Conservation (phyloP, 2,888 invertebrate genomes). For the Athrips mouffetella region DNA sequence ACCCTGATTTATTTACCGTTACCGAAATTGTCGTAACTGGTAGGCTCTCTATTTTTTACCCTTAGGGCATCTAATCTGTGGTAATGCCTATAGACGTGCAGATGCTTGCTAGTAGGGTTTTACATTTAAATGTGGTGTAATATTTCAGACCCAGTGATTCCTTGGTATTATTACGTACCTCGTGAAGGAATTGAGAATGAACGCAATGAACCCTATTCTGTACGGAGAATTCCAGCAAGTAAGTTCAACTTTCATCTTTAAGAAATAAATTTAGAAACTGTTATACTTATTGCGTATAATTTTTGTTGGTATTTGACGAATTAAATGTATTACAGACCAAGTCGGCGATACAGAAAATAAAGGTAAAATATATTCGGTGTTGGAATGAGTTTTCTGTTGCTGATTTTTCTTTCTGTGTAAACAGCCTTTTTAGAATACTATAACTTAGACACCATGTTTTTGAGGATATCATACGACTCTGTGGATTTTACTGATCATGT, state of each 20-base stretch:
- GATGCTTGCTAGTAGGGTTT: conserved; percentile 5
- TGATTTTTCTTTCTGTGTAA: conserved; percentile 28
- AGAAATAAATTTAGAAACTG: no score
- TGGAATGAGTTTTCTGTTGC: conserved; percentile 32
- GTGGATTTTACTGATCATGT: no score
- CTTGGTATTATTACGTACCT: conserved; percentile 95
- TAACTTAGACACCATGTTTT: background rate
- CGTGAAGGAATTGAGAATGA: conserved; percentile 85
- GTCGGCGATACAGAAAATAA: conserved; percentile 60
- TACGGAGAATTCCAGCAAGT: conserved; percentile 80
- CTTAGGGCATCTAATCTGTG: no score
- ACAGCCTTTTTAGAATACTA: conserved; percentile 23
- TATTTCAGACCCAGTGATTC: conserved; percentile 92
- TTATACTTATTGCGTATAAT: no score
- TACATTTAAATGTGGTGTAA: no score
- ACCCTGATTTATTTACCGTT: no score
- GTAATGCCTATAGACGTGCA: no score
- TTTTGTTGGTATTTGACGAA: background rate
- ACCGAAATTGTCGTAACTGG: no score
- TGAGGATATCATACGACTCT: no score
- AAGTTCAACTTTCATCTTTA: no score
- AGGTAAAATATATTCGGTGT: conserved; percentile 53
- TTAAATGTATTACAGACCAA: conserved; percentile 57
- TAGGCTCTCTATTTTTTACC: no score
- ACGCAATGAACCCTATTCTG: conserved; percentile 82